A percentile compares a stretch with the other conserved stretches of the same genome.
phyloP scores from a whole-genome alignment of 2,797 vertebrate genomes.

The Pteronotus mesoamericanus region DNA sequence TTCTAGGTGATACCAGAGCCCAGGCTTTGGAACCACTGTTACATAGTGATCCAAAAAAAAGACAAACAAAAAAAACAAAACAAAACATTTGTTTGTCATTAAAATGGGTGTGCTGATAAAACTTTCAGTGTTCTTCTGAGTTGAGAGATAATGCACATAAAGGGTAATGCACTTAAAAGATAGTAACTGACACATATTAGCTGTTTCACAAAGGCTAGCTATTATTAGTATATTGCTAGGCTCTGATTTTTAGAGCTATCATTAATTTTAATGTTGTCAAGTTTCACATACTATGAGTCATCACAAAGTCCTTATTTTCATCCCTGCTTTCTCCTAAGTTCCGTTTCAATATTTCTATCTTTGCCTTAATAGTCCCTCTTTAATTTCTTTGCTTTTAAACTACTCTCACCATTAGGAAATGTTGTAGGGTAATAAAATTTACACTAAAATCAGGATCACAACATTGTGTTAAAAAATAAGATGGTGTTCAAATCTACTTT shows the following conservation, averaged over 20 bases:
- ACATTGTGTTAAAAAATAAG: not conserved
- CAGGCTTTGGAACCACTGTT: not conserved
- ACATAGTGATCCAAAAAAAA: not conserved
- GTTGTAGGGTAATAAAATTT: not conserved
- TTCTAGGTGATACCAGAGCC: not conserved
- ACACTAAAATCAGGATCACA: not conserved
- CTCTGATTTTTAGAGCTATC: not conserved
- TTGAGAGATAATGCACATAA: not conserved
- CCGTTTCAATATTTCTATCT: not conserved
- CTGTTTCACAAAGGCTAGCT: not conserved
- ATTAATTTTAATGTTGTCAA: not conserved
- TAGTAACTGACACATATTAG: not conserved
- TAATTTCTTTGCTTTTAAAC: not conserved
- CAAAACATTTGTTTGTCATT: not conserved
- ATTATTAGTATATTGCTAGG: not conserved
- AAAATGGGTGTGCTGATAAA: not conserved
- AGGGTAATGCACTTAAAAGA: not conserved
- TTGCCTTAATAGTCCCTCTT: not conserved
- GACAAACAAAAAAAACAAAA: too few species aligned
- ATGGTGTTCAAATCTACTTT: not conserved
- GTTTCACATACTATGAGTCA: not conserved
- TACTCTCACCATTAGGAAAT: not conserved
- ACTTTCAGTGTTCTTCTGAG: not conserved
- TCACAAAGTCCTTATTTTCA: slow-evolving; percentile 7
- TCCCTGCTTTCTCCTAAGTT: not conserved